Evolutionary conservation across 1,140 invertebrate genomes (phyloP).

Genomic region (Pseudachorutes palmiensis): DNA sequence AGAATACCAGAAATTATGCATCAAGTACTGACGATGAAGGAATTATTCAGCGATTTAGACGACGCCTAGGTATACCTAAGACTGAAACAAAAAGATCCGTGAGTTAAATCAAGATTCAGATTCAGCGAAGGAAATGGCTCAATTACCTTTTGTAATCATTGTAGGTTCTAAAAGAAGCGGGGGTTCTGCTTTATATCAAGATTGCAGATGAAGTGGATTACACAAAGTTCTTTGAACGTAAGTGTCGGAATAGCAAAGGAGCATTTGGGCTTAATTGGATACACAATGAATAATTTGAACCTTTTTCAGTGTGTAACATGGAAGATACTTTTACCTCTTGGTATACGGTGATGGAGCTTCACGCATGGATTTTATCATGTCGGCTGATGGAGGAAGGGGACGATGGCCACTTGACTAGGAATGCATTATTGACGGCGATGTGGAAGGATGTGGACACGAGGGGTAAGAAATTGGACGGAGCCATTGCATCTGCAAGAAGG

Average conservation of each 20-base stretch:
- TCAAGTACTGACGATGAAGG: neutral
- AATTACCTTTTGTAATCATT: neutral
- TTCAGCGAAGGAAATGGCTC: neutral
- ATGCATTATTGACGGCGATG: constrained; percentile 63
- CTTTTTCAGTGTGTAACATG: constrained; percentile 54
- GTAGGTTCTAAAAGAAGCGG: neutral
- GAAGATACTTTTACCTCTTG: constrained; percentile 72
- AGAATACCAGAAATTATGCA: neutral
- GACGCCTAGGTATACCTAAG: neutral
- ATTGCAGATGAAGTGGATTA: constrained; percentile 35
- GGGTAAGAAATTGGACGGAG: constrained; percentile 58
- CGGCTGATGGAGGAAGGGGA: constrained; percentile 66
- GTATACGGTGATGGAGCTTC: constrained; percentile 72
- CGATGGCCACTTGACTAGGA: constrained; percentile 60
- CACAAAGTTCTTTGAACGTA: constrained; percentile 37
- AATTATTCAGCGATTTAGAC: neutral
- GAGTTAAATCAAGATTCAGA: neutral
- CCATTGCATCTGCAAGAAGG: constrained; percentile 34
- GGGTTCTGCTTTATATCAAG: constrained; percentile 13
- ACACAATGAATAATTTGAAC: neutral
- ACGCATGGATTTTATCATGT: constrained; percentile 71
- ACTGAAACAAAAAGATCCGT: neutral
- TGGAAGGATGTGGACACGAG: constrained; percentile 69
- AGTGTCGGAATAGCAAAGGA: too few species aligned
- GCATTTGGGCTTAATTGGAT: neutral